These are phyloP conservation scores for Malthinus seriepunctatus DNA, from an alignment of 2,888 invertebrate species.

Conservation along the genomic window DNA sequence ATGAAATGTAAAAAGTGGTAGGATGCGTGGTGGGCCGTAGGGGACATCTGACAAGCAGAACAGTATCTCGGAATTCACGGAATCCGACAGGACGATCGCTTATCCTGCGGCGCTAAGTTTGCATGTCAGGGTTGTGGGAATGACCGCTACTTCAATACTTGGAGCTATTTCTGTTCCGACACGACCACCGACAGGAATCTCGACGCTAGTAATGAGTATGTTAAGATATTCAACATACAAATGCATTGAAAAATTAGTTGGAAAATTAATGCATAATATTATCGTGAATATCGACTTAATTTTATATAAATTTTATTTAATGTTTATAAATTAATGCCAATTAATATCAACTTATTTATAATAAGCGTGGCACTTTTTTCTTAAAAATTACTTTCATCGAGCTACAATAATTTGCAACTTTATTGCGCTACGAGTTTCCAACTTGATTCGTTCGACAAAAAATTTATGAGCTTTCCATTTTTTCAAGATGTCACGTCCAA, in stretches of 20 bases:
- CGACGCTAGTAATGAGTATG: slow-evolving; percentile 27
- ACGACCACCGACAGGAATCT: slow-evolving; percentile 30
- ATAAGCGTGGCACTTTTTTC: no score
- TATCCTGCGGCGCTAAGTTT: slow-evolving; percentile 39
- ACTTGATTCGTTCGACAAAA: no score
- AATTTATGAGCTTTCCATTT: no score
- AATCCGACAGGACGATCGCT: slow-evolving; percentile 41
- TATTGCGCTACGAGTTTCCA: no score
- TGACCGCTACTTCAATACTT: slow-evolving; percentile 37
- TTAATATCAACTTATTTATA: no score
- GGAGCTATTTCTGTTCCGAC: slow-evolving; percentile 30
- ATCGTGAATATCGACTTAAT: slow-evolving; percentile 2
- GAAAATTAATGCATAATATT: slow-evolving; percentile 6
- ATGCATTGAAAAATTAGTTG: slow-evolving; percentile 7
- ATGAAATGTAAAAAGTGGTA: slow-evolving; percentile 30
- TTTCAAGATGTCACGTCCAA: no score
- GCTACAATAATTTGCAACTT: no score
- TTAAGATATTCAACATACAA: slow-evolving; percentile 26
- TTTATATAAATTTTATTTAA: slow-evolving; percentile 2
- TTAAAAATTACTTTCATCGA: no score
- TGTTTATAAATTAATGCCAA: no score
- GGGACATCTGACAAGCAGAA: slow-evolving; percentile 40
- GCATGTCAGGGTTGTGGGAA: slow-evolving; percentile 39
- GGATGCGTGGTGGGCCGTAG: slow-evolving; percentile 36
- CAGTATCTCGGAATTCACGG: slow-evolving; percentile 39